Base-by-base conservation (phyloP, 1,140 invertebrate genomes). In the Choristoneura fumiferana region DNA sequence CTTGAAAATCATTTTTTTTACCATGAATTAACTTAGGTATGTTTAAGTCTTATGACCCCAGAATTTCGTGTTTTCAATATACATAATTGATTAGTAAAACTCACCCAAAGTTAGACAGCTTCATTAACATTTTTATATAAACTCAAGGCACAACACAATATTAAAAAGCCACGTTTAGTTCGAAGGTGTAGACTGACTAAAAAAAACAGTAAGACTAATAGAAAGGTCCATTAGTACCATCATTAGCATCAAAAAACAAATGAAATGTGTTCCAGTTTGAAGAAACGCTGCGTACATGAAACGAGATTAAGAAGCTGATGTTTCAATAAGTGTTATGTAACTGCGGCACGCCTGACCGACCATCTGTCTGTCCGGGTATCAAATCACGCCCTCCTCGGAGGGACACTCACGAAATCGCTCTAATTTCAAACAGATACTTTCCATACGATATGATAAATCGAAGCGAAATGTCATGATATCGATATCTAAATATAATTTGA, bases 381-480 rank as follows among this genome's bases (percentile, higher is more conserved):
- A 17, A 18, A 49, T 49, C 43, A 49, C 43, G 43, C 43, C 43
- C 29, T 49, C 17, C 12, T 18, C 18, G 43, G 18, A 49, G 45
- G 52, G 62, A 54, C 54, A 59, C 54, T 54, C 52, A 64, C 54
- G 57, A 57, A 59, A 60, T 57, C 34, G 54, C 8, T 49, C 43
- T 18, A 29, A 60, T 45, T 62, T 62, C 43, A 43, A 5, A 38
- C 29, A 29, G 57, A 66, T 62, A 60, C 60, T 58, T 62, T 66
- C 54, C 35, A 38, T 58, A 14, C 18, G 62, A 59, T 59, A 22
- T 49, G 62, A 59, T 63, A 59, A 57, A 33, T 53, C 37, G 35
- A 54, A 64, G 57, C 34, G 35, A 38, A 58, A 56, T 59, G 54
- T 58, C 57, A 59, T 3, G 22, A 29, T 62, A 35, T 53, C 53